Conservation (phyloP, 2,797 vertebrate genomes). For the Brachymystax lenok region DNA sequence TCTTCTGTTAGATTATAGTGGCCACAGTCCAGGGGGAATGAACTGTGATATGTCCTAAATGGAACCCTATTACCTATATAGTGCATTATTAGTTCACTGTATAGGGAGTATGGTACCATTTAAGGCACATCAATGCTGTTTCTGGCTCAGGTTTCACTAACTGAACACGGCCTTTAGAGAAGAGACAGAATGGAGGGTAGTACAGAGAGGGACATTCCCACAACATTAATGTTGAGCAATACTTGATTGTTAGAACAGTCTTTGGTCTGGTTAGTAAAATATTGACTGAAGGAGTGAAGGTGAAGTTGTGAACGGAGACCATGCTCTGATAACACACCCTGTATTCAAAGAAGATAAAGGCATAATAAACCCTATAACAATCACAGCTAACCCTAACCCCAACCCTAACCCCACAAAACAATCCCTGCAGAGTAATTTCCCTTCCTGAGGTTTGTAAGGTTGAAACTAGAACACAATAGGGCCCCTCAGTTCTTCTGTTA, state of each 20-base stretch:
- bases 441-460: neutral
- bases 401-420: neutral
- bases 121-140: neutral
- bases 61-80: too few species aligned
- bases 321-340: neutral
- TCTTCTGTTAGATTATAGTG: slow-evolving; percentile 47
- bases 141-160: slow-evolving; percentile 20
- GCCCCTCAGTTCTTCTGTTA: slow-evolving; percentile 9
- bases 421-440: slow-evolving; percentile 7
- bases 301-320: neutral
- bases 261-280: neutral
- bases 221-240: neutral
- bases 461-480: neutral
- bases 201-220: neutral
- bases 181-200: neutral
- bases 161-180: slow-evolving; percentile 7
- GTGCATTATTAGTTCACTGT: neutral
- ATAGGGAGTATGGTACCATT: neutral
- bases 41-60: slow-evolving; percentile 4
- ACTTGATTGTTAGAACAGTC: neutral
- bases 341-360: slow-evolving; percentile 5
- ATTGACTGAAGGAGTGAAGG: neutral
- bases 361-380: neutral
- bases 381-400: neutral
- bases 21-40: too few species aligned